These are phyloP conservation scores for Nannobrachium achirus DNA, from an alignment of 2,113 vertebrate genomes.

Conservation along the genomic window DNA sequence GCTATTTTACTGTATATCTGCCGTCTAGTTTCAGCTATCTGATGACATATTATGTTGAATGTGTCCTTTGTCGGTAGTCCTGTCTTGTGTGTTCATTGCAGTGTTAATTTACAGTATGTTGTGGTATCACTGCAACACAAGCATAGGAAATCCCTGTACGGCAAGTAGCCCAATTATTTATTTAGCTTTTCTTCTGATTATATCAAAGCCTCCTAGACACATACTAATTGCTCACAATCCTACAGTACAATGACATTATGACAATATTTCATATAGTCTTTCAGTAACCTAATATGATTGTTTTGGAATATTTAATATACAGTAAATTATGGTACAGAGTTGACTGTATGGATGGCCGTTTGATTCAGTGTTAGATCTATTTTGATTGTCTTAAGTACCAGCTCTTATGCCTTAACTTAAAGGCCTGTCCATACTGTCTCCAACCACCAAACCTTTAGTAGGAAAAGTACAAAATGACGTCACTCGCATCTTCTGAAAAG, in stretches of 20 bases:
- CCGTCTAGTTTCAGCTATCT: too few relatives aligned
- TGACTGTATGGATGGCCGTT: slow-evolving; percentile 31
- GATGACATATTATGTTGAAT: too few relatives aligned
- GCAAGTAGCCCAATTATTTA: too few relatives aligned
- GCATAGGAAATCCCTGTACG: too few relatives aligned
- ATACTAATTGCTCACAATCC: slow-evolving; percentile 16
- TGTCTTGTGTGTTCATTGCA: background rate
- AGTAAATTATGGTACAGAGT: slow-evolving; percentile 20
- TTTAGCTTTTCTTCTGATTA: too few relatives aligned
- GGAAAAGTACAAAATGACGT: too few relatives aligned
- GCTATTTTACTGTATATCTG: too few relatives aligned
- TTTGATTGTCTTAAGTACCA: too few relatives aligned
- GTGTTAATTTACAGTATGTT: slow-evolving; percentile 9
- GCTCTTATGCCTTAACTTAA: too few relatives aligned
- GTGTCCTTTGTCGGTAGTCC: background rate
- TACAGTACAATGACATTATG: background rate
- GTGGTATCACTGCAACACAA: background rate
- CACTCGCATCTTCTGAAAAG: too few relatives aligned
- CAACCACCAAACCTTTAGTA: too few relatives aligned
- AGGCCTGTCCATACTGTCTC: too few relatives aligned
- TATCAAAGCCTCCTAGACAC: background rate
- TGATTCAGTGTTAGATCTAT: slow-evolving; percentile 41
- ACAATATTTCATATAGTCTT: background rate
- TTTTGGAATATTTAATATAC: slow-evolving; percentile 41
- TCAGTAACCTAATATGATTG: background rate